Conservation (phyloP, 2,888 invertebrate species). For the Apotomis capreana region DNA sequence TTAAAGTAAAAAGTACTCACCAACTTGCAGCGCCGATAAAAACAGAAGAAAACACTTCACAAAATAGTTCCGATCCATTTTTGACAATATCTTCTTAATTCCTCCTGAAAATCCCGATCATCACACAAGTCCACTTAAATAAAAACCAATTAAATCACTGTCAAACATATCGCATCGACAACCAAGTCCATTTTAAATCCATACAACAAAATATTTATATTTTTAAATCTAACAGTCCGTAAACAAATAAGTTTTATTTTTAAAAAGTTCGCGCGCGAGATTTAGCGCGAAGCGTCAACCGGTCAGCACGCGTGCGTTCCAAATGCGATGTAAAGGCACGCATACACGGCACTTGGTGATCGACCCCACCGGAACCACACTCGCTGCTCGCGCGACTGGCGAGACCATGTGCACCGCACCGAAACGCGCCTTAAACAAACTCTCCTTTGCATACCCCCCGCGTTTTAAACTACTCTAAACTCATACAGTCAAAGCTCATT, state of each 20-base stretch:
- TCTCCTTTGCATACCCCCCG: slow-evolving; percentile 47
- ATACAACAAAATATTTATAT: slow-evolving; percentile 1
- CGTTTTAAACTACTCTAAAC: slow-evolving; percentile 37
- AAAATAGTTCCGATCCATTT: slow-evolving; percentile 61
- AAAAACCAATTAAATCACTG: slow-evolving; percentile 48
- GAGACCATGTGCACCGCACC: slow-evolving; percentile 79
- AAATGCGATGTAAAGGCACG: slow-evolving; percentile 69
- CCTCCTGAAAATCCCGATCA: slow-evolving; percentile 56
- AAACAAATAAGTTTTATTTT: slow-evolving; percentile 29
- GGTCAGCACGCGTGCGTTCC: slow-evolving; percentile 60
- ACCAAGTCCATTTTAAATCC: slow-evolving; percentile 21
- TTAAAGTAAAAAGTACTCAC: slow-evolving; percentile 59
- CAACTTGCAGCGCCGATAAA: slow-evolving; percentile 57
- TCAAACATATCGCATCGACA: slow-evolving; percentile 20
- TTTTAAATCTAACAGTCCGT: slow-evolving; percentile 3
- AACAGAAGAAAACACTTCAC: slow-evolving; percentile 64
- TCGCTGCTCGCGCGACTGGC: slow-evolving; percentile 79
- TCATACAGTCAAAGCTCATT: slow-evolving; percentile 46
- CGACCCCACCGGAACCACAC: slow-evolving; percentile 84
- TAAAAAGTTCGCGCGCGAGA: slow-evolving; percentile 50
- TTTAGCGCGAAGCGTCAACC: slow-evolving; percentile 68
- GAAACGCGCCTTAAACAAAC: slow-evolving; percentile 69
- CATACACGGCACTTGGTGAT: slow-evolving; percentile 72
- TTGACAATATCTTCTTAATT: slow-evolving; percentile 63
- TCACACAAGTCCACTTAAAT: slow-evolving; percentile 50